Base-by-base conservation (phyloP, 2,888 invertebrate species). In the Caenorhabditis sp. region DNA sequence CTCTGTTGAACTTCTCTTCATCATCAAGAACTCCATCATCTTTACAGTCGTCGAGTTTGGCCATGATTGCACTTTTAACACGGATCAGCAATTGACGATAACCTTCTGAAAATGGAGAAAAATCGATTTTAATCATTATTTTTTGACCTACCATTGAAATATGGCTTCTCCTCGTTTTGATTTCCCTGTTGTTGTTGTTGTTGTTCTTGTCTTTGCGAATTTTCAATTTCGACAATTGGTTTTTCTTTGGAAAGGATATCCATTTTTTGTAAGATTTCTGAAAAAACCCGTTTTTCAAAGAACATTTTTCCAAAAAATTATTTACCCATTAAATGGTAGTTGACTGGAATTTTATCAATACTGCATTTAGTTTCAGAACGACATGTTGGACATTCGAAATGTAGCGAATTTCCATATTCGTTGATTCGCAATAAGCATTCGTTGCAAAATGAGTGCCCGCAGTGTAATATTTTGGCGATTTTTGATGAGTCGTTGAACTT, bases 361-460 rank as follows among this genome's bases (percentile, higher is more conserved):
- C 8, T 12, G n/a, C 63, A 50, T 14, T 69, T 65, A 1, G 65
- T 69, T 27, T 69, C 69, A 0, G 57, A 17, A 24, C 69, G 61
- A 54, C 69, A 69, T 27, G 65, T 49, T 24, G 69, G 69, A 43
- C 69, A 69, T 49, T 64, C 60, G 21, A 65, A 21, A 24, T 65
- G 37, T 1, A 62, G 55, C 17, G 65, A 62, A 21, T 62, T 65
- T 0, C 65, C 65, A 51, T 66, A 60, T 24, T 71, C 62, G 12
- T 62, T 58, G 12, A 66, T 51, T 23, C 37, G 59, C 58, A 10
- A 1, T 21, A 71, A 49, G 36, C 70, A 71, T 27, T 66, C 12
- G 2, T 27, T 36, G 26, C 70, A 71, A 49, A 66, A 66, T 14
- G 70, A 63, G 63, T 71, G 70, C 0, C 70, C 70, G 17, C 70